phyloP scores from a whole-genome alignment of 2,888 invertebrate species.

The Blastobasis adustella region DNA sequence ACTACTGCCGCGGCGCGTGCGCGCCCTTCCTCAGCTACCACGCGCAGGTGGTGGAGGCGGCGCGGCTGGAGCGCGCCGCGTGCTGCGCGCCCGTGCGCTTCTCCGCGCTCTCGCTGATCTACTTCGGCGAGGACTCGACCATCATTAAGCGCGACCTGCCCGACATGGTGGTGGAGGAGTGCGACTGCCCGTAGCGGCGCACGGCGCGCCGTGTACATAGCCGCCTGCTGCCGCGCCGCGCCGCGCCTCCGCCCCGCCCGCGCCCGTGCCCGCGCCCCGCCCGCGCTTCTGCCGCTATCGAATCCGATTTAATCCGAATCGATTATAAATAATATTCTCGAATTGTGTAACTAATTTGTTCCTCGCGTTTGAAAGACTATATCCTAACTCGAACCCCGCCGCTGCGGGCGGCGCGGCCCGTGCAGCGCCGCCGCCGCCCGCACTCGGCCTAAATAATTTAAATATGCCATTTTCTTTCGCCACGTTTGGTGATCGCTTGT shows the following conservation, averaged over 20 bases:
- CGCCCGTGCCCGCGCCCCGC: constrained; percentile 38
- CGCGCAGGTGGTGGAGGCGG: constrained; percentile 93
- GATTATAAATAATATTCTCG: constrained; percentile 72
- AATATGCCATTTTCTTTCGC: constrained; percentile 73
- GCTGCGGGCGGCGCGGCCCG: constrained; percentile 3
- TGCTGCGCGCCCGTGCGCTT: constrained; percentile 95
- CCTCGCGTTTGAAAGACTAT: constrained; percentile 75
- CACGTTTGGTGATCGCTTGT: constrained; percentile 75
- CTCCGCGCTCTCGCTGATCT: constrained; percentile 93
- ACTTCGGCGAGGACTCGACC: constrained; percentile 91
- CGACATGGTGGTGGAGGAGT: constrained; percentile 97
- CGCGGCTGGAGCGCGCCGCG: constrained; percentile 90
- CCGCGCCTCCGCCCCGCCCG: constrained; percentile 39
- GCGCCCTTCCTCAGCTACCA: constrained; percentile 90
- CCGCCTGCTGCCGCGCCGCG: constrained; percentile 27
- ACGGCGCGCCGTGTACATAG: no score
- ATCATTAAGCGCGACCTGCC: constrained; percentile 95
- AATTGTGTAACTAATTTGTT: constrained; percentile 73
- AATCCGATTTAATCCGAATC: constrained; percentile 68
- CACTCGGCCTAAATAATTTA: constrained; percentile 61
- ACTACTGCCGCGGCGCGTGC: constrained; percentile 95
- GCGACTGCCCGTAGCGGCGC: constrained; percentile 88
- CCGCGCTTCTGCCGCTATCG: constrained; percentile 66
- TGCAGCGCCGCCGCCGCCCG: constrained; percentile 7
- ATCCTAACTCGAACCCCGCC: constrained; percentile 56